These are phyloP conservation scores for Caenorhabditis sp. DNA, from an alignment of 2,888 invertebrate genomes.

Conservation along the genomic window DNA sequence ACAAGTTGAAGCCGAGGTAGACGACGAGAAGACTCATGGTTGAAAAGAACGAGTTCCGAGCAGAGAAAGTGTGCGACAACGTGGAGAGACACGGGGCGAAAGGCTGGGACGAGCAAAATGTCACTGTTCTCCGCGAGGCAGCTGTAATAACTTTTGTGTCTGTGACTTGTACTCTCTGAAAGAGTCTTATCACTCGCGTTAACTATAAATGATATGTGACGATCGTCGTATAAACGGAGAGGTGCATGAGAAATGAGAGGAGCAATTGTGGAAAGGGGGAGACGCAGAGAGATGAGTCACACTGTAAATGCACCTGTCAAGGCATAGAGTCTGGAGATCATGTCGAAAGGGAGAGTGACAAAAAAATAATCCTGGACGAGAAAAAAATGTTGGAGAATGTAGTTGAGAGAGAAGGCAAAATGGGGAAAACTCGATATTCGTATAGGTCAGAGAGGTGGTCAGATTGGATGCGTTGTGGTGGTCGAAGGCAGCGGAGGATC, in stretches of 20 bases:
- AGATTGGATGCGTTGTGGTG: not conserved
- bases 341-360: conserved; percentile 8
- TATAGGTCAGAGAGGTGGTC: not conserved
- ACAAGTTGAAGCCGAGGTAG: conserved; percentile 45
- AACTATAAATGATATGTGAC: conserved; percentile 54
- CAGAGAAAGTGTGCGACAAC: not conserved
- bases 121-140: not conserved
- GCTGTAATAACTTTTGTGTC: not conserved
- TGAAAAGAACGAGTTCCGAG: not conserved
- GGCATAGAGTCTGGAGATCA: conserved; percentile 7
- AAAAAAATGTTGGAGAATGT: conserved; percentile 1
- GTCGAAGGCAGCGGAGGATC: not conserved
- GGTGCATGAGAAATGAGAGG: conserved; percentile 11
- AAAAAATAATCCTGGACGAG: conserved; percentile 30
- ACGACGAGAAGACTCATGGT: conserved; percentile 39
- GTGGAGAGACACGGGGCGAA: conserved; percentile 6
- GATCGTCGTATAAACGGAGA: not conserved
- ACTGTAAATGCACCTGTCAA: conserved; percentile 53
- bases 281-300: conserved; percentile 40
- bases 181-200: conserved; percentile 39
- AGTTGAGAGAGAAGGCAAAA: conserved; percentile 28
- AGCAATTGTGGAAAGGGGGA: not conserved
- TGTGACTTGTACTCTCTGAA: conserved; percentile 46
- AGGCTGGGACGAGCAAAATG: not conserved
- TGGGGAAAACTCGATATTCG: conserved; percentile 7